phyloP scores from a whole-genome alignment of 2,888 invertebrate genomes.

The Spicauda simplicius region DNA sequence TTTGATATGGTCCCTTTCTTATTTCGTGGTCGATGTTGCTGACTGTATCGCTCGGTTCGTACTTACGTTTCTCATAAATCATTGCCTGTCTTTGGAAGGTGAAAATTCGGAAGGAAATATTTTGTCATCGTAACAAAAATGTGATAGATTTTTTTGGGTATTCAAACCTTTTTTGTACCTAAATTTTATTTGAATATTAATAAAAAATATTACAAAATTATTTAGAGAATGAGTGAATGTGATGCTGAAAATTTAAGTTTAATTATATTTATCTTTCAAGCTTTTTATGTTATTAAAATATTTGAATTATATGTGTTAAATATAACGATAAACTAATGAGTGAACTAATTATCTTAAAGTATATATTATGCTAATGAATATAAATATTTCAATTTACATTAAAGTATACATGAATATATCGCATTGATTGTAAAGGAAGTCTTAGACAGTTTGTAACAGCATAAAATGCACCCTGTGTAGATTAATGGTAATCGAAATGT shows the following conservation, averaged over 20 bases:
- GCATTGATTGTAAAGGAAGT: neutral
- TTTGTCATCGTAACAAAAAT: neutral
- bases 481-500: slow-evolving; percentile 11
- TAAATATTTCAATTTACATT: too few species aligned
- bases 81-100: slow-evolving; percentile 61
- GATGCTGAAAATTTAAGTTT: too few species aligned
- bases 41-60: slow-evolving; percentile 68
- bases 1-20: slow-evolving; percentile 82
- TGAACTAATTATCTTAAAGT: too few species aligned
- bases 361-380: too few species aligned
- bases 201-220: too few species aligned
- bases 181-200: too few species aligned
- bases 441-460: neutral
- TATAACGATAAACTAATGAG: too few species aligned
- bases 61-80: slow-evolving; percentile 71
- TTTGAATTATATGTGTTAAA: too few species aligned
- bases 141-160: neutral
- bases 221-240: too few species aligned
- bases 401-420: neutral
- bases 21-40: slow-evolving; percentile 78
- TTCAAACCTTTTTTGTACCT: too few species aligned
- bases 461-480: slow-evolving; percentile 11
- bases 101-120: slow-evolving; percentile 15
- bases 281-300: too few species aligned
- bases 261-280: too few species aligned